Conservation (phyloP, 2,797 vertebrate species). For the Austrolebias charrua region DNA sequence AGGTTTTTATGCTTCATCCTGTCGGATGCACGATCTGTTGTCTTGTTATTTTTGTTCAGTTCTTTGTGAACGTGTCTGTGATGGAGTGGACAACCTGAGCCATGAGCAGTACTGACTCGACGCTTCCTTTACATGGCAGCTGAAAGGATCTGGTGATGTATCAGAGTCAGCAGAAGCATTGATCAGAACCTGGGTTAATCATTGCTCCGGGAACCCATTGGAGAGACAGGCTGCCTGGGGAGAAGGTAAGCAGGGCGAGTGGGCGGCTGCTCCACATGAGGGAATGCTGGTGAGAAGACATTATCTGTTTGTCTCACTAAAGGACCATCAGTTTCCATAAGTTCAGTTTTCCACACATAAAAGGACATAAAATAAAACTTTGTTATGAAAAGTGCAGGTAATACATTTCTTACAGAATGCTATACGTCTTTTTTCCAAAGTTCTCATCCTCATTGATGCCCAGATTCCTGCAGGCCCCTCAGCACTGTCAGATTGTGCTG, state of each 20-base stretch:
- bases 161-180: slow-evolving; percentile 85
- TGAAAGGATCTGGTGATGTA: slow-evolving; percentile 80
- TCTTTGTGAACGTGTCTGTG: slow-evolving; percentile 43
- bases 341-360: too few species aligned
- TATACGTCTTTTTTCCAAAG: background rate
- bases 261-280: slow-evolving; percentile 64
- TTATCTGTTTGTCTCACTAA: slow-evolving; percentile 30
- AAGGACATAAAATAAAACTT: too few species aligned
- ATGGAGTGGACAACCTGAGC: slow-evolving; percentile 76
- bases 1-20: background rate
- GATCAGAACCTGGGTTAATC: slow-evolving; percentile 83
- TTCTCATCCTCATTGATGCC: background rate
- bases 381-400: too few species aligned
- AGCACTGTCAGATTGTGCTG: background rate
- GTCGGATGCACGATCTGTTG: slow-evolving; percentile 1
- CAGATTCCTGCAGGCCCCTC: background rate
- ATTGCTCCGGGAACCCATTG: slow-evolving; percentile 77
- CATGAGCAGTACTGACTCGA: slow-evolving; percentile 72
- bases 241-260: slow-evolving; percentile 67
- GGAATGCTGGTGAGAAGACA: slow-evolving; percentile 54
- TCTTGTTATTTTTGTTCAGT: slow-evolving; percentile 32
- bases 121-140: slow-evolving; percentile 86
- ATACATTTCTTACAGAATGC: too few species aligned
- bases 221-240: slow-evolving; percentile 67
- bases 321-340: slow-evolving; percentile 14